Evolutionary conservation across 2,797 vertebrate genomes (phyloP).

Genomic region (Tapera naevia): DNA sequence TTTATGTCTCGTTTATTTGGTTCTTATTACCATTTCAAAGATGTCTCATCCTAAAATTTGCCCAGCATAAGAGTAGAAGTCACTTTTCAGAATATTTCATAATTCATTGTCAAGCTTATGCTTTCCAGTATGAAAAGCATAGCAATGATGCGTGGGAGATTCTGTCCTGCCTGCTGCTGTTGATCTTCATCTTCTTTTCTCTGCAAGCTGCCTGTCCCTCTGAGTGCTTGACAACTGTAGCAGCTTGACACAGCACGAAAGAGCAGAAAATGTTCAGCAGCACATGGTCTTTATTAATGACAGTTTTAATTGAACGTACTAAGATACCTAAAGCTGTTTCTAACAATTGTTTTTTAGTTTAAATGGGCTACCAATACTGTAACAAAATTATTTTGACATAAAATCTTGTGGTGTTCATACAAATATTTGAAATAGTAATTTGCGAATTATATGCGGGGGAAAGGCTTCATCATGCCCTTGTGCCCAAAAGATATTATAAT

Average conservation of each 20-base stretch:
- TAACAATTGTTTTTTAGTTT: not conserved
- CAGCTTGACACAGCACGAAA: not conserved
- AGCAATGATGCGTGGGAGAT: not conserved
- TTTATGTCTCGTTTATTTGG: not conserved
- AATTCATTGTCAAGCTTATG: not conserved
- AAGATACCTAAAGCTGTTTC: not conserved
- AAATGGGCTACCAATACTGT: not conserved
- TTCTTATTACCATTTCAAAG: not conserved
- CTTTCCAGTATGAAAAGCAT: constrained; percentile 17
- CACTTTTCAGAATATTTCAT: constrained; percentile 28
- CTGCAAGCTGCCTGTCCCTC: not conserved
- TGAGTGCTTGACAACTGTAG: not conserved
- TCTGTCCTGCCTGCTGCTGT: not conserved
- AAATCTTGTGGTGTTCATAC: not conserved
- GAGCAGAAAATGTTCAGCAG: constrained; percentile 5
- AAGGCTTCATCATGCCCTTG: not conserved
- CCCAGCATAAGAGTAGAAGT: not conserved
- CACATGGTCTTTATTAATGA: not conserved
- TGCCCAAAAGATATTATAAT: not conserved
- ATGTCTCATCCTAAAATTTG: not conserved
- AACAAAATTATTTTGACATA: not conserved
- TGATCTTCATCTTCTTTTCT: constrained; percentile 29
- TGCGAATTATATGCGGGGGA: not conserved
- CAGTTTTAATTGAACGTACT: not conserved
- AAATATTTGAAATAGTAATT: not conserved